phyloP scores from a whole-genome alignment of 1,140 invertebrate species.

The Zaprionus kolodkinae region DNA sequence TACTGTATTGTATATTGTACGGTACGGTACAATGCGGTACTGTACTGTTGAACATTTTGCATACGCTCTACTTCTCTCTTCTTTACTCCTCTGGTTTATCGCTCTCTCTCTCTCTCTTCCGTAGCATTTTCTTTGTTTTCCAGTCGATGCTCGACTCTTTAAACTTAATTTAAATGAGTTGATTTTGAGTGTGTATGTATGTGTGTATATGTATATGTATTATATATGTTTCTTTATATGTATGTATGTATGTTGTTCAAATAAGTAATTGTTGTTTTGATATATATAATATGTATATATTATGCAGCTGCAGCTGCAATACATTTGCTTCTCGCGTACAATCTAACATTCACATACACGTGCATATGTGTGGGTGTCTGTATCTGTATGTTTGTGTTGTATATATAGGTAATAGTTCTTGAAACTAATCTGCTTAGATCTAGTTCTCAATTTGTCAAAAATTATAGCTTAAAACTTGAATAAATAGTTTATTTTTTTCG shows the following conservation, averaged over 20 bases:
- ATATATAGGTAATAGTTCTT: constrained; percentile 50
- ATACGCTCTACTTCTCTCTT: constrained; percentile 5
- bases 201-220: constrained; percentile 13
- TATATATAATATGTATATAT: constrained; percentile 10
- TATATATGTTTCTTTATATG: constrained; percentile 15
- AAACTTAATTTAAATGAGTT: constrained; percentile 43
- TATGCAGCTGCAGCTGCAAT: constrained; percentile 5
- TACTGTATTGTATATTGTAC: constrained; percentile 33
- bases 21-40: constrained; percentile 20
- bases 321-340: background rate
- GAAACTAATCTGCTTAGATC: constrained; percentile 19
- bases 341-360: constrained; percentile 1
- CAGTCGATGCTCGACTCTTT: constrained; percentile 26
- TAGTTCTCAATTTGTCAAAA: constrained; percentile 31
- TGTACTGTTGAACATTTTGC: constrained; percentile 41
- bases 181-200: constrained; percentile 3
- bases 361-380: background rate
- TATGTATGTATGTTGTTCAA: constrained; percentile 24
- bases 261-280: constrained; percentile 25
- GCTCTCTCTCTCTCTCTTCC: constrained; percentile 11
- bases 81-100: constrained; percentile 19
- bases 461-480: constrained; percentile 24
- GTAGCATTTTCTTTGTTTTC: constrained; percentile 34
- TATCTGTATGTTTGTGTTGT: constrained; percentile 8
- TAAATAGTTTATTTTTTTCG: constrained; percentile 9